Percentiles rank a stretch among this genome's conserved stretches.
Conservation (phyloP, 2,797 vertebrate species). For the Halcyon smyrnensis region DNA sequence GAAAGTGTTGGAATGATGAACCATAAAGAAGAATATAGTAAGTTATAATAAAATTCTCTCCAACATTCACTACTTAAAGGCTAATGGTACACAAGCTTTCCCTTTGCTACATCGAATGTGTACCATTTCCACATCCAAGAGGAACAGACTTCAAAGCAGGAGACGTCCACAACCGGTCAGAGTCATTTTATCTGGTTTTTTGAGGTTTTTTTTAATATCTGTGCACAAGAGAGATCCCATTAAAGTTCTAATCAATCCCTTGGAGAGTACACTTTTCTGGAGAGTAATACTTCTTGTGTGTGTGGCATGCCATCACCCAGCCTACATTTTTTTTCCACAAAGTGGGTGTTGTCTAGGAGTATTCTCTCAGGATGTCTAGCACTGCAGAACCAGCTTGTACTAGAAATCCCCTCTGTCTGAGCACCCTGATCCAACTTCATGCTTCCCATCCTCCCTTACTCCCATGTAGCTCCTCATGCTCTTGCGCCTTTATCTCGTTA, state of each 20-base stretch:
- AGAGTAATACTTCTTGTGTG: neutral
- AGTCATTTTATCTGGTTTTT: neutral
- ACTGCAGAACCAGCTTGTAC: neutral
- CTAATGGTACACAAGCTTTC: neutral
- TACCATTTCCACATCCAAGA: neutral
- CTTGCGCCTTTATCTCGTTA: slow-evolving; percentile 20
- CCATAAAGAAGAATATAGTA: neutral
- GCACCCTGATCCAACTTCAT: neutral
- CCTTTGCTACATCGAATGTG: neutral
- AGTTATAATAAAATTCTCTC: neutral
- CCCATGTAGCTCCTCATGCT: neutral
- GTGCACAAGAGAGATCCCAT: neutral
- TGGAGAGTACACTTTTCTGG: neutral
- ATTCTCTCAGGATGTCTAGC: neutral
- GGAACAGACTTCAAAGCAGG: neutral
- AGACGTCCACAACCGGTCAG: neutral
- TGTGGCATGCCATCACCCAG: neutral
- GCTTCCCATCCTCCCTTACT: neutral
- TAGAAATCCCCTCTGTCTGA: neutral
- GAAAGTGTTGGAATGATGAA: neutral
- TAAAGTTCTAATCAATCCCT: neutral
- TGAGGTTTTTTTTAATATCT: neutral
- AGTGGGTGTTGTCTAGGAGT: neutral
- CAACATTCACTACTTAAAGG: neutral
- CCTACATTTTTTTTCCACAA: neutral